Conservation (phyloP, 2,888 invertebrate species). For the Apamea monoglypha region DNA sequence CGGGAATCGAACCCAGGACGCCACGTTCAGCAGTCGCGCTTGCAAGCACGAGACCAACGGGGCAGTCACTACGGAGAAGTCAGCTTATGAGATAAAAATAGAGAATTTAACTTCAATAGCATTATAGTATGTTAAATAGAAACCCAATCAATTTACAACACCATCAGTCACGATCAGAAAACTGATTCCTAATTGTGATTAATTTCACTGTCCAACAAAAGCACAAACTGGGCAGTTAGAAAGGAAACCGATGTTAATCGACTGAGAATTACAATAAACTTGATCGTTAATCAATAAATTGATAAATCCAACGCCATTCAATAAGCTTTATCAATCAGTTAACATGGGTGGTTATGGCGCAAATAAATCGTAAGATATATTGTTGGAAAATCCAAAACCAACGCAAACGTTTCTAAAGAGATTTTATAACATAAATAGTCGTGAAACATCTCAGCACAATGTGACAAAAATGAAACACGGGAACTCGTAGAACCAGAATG, state of each 20-base stretch:
- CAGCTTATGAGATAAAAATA: neutral
- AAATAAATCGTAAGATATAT: slow-evolving; percentile 10
- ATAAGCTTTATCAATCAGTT: slow-evolving; percentile 24
- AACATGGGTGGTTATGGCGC: slow-evolving; percentile 11
- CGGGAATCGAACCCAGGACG: too few species aligned
- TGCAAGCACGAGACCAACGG: too few species aligned
- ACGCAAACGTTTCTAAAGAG: neutral
- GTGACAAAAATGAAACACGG: slow-evolving; percentile 22
- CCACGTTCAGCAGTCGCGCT: too few species aligned
- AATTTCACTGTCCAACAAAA: slow-evolving; percentile 37
- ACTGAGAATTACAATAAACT: slow-evolving; percentile 30
- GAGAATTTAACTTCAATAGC: neutral
- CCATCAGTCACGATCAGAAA: slow-evolving; percentile 15
- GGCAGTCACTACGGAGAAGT: too few species aligned
- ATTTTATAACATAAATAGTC: slow-evolving; percentile 4
- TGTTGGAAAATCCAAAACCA: neutral
- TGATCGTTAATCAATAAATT: slow-evolving; percentile 41
- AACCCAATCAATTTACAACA: slow-evolving; percentile 1
- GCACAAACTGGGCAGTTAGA: slow-evolving; percentile 43
- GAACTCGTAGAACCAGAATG: slow-evolving; percentile 2
- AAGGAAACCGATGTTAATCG: slow-evolving; percentile 38
- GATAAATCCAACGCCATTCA: slow-evolving; percentile 36
- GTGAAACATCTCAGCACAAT: slow-evolving; percentile 15
- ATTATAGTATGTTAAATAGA: neutral
- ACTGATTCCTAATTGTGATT: slow-evolving; percentile 35